Percentiles rank a stretch among this genome's conserved stretches.
Evolutionary conservation across 2,888 invertebrate species (phyloP).

Genomic region (Serrognathus titanus): DNA sequence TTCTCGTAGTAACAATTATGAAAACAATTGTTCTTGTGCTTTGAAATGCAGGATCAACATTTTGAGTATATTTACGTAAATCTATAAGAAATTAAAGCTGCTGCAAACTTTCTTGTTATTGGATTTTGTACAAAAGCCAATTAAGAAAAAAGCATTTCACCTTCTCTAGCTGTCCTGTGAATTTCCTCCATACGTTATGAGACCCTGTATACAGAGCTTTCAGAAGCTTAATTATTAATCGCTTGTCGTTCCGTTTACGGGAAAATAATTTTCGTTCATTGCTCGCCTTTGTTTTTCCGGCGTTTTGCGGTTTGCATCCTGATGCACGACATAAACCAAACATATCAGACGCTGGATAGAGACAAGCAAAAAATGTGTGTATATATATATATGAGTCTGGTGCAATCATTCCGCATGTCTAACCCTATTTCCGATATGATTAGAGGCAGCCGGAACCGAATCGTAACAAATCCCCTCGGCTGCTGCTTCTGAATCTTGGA

Average conservation of each 20-base stretch:
- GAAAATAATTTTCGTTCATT: not conserved
- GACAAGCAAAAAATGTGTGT: conserved; percentile 2
- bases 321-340: conserved; percentile 11
- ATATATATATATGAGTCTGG: conserved; percentile 27
- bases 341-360: conserved; percentile 16
- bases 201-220: not conserved
- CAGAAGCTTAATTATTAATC: not conserved
- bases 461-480: conserved; percentile 41
- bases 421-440: conserved; percentile 47
- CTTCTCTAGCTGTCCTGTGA: no score
- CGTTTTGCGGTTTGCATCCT: not conserved
- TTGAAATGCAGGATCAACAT: no score
- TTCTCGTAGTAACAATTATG: no score
- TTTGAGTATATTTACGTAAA: no score
- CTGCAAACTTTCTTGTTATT: no score
- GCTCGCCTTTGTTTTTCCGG: not conserved
- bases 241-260: not conserved
- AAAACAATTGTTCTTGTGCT: no score
- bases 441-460: conserved; percentile 40
- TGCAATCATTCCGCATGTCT: conserved; percentile 49
- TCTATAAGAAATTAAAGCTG: no score
- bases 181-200: no score
- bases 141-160: no score
- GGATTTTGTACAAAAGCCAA: no score
- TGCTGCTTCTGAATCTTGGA: conserved; percentile 6